Conservation (phyloP, 1,140 invertebrate species). For the Formica selysi region DNA sequence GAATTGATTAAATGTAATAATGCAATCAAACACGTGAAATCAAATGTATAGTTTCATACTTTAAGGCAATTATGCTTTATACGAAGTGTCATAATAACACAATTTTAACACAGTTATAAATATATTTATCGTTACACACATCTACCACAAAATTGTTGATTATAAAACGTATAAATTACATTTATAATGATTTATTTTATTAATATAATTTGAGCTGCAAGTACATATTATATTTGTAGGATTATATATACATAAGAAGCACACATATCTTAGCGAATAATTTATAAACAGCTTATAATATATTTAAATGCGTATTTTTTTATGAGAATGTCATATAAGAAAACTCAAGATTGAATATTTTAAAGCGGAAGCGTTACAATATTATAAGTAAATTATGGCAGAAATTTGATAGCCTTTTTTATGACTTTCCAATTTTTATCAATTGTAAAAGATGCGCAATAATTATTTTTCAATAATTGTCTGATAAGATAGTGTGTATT, state of each 20-base stretch:
- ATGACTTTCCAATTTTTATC: no score
- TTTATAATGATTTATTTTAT: slow-evolving; percentile 30
- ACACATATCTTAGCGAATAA: slow-evolving; percentile 17
- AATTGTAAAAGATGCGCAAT: no score
- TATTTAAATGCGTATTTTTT: not conserved
- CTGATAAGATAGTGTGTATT: slow-evolving; percentile 2
- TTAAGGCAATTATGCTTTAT: slow-evolving; percentile 39
- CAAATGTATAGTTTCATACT: slow-evolving; percentile 47
- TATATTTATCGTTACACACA: slow-evolving; percentile 4
- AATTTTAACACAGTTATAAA: slow-evolving; percentile 27
- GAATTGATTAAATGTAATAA: slow-evolving; percentile 60
- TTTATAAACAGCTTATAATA: slow-evolving; percentile 25
- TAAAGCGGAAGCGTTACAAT: slow-evolving; percentile 6
- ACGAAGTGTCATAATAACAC: slow-evolving; percentile 57
- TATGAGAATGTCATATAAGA: not conserved
- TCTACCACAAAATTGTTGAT: not conserved
- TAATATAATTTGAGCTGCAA: slow-evolving; percentile 14
- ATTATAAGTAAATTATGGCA: not conserved
- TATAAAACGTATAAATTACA: not conserved
- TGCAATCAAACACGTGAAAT: slow-evolving; percentile 60
- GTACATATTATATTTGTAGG: not conserved
- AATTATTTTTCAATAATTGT: no score
- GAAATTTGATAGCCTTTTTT: no score
- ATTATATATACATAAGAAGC: not conserved
- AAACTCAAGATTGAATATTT: not conserved